A percentile compares a stretch with the other conserved stretches of the same genome.
phyloP scores from a whole-genome alignment of 1,140 invertebrate species.

The Chrysopa pallens region DNA sequence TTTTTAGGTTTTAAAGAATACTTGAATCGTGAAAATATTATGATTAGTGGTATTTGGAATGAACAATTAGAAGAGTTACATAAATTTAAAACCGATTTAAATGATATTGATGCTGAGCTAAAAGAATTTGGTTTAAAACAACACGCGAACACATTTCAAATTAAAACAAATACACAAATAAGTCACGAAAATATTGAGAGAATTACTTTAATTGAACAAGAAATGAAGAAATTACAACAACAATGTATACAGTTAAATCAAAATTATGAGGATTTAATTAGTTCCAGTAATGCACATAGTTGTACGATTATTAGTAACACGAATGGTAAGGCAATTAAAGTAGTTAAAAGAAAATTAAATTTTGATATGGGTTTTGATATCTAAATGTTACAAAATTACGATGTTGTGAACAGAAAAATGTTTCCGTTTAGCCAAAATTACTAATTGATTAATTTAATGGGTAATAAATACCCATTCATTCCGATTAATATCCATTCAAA shows the following conservation, averaged over 20 bases:
- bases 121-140: conserved; percentile 15
- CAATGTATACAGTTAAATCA: conserved; percentile 14
- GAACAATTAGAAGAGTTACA: conserved; percentile 18
- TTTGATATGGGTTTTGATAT: no score
- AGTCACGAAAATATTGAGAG: conserved; percentile 14
- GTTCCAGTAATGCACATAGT: not conserved
- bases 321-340: no score
- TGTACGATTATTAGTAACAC: not conserved
- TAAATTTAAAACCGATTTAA: conserved; percentile 20
- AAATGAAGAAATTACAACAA: conserved; percentile 9
- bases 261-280: conserved; percentile 14
- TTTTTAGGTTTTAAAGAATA: conserved; percentile 35
- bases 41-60: conserved; percentile 18
- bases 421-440: no score
- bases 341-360: no score
- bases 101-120: conserved; percentile 16
- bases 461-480: no score
- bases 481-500: no score
- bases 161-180: conserved; percentile 14
- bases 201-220: conserved; percentile 13
- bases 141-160: conserved; percentile 13
- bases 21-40: conserved; percentile 17
- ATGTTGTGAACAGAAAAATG: no score
- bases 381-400: no score
- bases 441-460: no score